phyloP scores from a whole-genome alignment of 1,140 invertebrate genomes.

The Periplaneta americana region DNA sequence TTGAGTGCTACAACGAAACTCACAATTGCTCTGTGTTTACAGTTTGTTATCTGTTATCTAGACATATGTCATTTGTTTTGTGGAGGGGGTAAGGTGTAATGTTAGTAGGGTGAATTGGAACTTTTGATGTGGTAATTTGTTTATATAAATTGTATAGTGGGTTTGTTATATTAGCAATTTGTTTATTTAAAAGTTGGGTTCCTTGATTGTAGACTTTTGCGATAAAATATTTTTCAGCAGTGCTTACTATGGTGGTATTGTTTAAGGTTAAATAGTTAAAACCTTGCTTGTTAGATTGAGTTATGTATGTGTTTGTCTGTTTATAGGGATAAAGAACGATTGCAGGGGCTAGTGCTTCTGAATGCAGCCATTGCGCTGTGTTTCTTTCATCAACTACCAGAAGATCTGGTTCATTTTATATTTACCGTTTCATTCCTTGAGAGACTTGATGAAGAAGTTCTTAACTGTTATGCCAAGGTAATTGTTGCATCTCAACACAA shows the following conservation, averaged over 20 bases:
- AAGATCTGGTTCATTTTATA: constrained; percentile 27
- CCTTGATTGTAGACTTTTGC: not conserved
- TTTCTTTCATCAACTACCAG: constrained; percentile 24
- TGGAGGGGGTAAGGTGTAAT: too few species aligned
- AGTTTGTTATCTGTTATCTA: too few species aligned
- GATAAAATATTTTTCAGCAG: not conserved
- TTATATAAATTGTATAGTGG: too few species aligned
- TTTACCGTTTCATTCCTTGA: constrained; percentile 34
- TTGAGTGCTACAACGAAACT: not conserved
- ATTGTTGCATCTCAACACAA: not conserved
- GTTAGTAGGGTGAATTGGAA: too few species aligned
- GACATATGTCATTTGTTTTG: too few species aligned
- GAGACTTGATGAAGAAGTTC: constrained; percentile 30
- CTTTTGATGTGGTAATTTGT: too few species aligned
- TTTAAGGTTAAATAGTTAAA: not conserved
- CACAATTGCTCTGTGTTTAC: not conserved
- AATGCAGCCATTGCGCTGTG: constrained; percentile 27
- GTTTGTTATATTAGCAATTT: too few species aligned
- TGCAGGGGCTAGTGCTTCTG: constrained; percentile 25
- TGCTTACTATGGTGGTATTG: not conserved
- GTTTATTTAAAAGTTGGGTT: too few species aligned
- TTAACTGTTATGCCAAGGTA: constrained; percentile 25
- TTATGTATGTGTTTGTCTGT: not conserved
- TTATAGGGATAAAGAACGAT: constrained; percentile 27
- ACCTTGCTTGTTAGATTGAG: not conserved